phyloP scores from a whole-genome alignment of 2,888 invertebrate species.

The Ennomos quercinarius region DNA sequence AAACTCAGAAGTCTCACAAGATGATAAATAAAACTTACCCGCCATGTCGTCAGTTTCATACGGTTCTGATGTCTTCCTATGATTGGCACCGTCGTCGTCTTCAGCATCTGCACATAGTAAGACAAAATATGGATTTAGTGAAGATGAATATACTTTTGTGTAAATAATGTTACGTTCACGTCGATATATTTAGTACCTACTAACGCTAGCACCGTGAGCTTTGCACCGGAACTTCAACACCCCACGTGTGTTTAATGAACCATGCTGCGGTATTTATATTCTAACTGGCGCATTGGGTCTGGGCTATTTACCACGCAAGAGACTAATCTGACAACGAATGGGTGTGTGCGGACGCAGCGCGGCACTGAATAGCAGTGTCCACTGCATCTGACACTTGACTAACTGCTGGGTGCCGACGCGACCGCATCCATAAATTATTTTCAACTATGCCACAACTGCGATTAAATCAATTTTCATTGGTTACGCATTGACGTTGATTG shows the following conservation, averaged over 20 bases:
- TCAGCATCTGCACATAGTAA: slow-evolving; percentile 49
- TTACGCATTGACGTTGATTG: slow-evolving; percentile 28
- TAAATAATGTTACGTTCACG: too few species aligned
- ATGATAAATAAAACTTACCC: slow-evolving; percentile 46
- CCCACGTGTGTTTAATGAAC: slow-evolving; percentile 22
- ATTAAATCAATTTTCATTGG: slow-evolving; percentile 48
- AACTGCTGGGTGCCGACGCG: slow-evolving; percentile 70
- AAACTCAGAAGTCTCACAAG: too few species aligned
- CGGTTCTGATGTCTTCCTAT: slow-evolving; percentile 45
- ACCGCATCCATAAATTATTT: slow-evolving; percentile 63
- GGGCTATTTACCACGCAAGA: slow-evolving; percentile 38
- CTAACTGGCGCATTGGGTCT: slow-evolving; percentile 35
- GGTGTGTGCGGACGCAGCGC: slow-evolving; percentile 50
- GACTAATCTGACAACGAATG: slow-evolving; percentile 68
- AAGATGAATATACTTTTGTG: too few species aligned
- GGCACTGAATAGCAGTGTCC: slow-evolving; percentile 63
- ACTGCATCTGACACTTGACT: slow-evolving; percentile 69
- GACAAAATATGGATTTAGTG: too few species aligned
- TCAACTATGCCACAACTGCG: slow-evolving; percentile 46
- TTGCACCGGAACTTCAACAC: slow-evolving; percentile 8
- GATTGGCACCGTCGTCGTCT: slow-evolving; percentile 45
- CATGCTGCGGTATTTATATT: slow-evolving; percentile 32
- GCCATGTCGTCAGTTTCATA: slow-evolving; percentile 53
- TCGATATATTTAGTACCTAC: too few species aligned
- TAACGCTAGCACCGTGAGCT: slow-evolving; percentile 5